These are phyloP conservation scores for Phoenicopterus ruber DNA, from an alignment of 2,113 vertebrate species.

Conservation along the genomic window DNA sequence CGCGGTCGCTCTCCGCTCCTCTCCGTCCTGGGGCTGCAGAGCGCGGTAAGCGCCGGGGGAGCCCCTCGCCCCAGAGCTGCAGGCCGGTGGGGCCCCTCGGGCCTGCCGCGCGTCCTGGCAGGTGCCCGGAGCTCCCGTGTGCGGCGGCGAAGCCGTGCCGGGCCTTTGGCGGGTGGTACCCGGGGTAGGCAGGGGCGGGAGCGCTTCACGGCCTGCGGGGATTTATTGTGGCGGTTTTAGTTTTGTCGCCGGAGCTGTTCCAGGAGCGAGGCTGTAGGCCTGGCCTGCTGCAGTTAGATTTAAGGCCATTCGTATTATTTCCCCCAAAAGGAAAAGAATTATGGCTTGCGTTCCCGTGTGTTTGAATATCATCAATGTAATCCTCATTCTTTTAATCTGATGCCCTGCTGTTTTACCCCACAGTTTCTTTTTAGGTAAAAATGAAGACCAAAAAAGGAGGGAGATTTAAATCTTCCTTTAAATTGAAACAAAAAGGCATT, in stretches of 20 bases:
- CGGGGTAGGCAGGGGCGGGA: not conserved
- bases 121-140: not conserved
- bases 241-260: no score
- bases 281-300: not conserved
- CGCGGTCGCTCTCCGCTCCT: fast-evolving
- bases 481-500: slow-evolving; percentile 76
- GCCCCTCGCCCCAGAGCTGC: not conserved
- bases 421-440: slow-evolving; percentile 10
- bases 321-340: no score
- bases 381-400: not conserved
- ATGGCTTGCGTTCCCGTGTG: fast-evolving
- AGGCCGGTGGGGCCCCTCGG: not conserved
- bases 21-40: no score
- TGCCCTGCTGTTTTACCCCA: not conserved
- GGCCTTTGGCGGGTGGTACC: not conserved
- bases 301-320: not conserved
- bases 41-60: not conserved
- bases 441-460: slow-evolving; percentile 80
- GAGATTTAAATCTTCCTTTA: slow-evolving; percentile 27
- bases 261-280: not conserved
- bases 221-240: fast-evolving
- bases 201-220: not conserved
- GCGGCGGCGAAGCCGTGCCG: not conserved
- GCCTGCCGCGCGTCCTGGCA: not conserved
- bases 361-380: not conserved